These are phyloP conservation scores for Drosophila subobscura DNA, from an alignment of 1,140 invertebrate species.

Conservation along the genomic window DNA sequence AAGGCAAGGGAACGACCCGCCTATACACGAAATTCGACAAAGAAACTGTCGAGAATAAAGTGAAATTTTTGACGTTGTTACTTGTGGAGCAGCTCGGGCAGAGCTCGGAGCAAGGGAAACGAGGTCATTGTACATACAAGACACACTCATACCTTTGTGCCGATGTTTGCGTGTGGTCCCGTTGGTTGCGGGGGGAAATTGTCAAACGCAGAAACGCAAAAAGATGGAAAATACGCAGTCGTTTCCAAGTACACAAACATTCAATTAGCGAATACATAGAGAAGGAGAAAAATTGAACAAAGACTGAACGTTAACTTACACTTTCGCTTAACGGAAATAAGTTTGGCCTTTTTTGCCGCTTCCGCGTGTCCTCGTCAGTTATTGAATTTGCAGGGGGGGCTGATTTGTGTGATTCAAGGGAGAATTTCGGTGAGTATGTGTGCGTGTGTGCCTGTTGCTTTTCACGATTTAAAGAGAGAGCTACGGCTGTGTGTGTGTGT, in stretches of 20 bases:
- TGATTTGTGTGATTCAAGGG: background rate
- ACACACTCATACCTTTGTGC: slow-evolving; percentile 24
- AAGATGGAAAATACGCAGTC: slow-evolving; percentile 1
- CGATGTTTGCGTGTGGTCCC: background rate
- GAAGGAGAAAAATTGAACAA: slow-evolving; percentile 5
- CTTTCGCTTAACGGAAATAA: slow-evolving; percentile 69
- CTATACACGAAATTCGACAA: slow-evolving; percentile 48
- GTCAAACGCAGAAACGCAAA: slow-evolving; percentile 16
- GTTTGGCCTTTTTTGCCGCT: slow-evolving; percentile 37
- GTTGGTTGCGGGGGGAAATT: slow-evolving; percentile 31
- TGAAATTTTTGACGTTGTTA: slow-evolving; percentile 73
- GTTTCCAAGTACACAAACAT: background rate
- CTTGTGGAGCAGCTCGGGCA: slow-evolving; percentile 14
- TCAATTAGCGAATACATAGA: slow-evolving; percentile 9
- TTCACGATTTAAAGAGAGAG: slow-evolving; percentile 4
- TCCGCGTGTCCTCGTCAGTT: slow-evolving; percentile 52
- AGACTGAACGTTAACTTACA: slow-evolving; percentile 59
- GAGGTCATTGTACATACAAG: slow-evolving; percentile 64
- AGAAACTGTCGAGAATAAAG: slow-evolving; percentile 61
- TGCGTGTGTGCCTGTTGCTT: slow-evolving; percentile 38
- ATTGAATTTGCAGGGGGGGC: slow-evolving; percentile 25
- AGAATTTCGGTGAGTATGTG: slow-evolving; percentile 13
- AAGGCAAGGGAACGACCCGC: slow-evolving; percentile 34
- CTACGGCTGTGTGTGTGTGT: slow-evolving; percentile 11
- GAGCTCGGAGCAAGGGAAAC: slow-evolving; percentile 39